Base-by-base conservation (phyloP, 2,797 vertebrate genomes). In the Amphiprion clarkii region DNA sequence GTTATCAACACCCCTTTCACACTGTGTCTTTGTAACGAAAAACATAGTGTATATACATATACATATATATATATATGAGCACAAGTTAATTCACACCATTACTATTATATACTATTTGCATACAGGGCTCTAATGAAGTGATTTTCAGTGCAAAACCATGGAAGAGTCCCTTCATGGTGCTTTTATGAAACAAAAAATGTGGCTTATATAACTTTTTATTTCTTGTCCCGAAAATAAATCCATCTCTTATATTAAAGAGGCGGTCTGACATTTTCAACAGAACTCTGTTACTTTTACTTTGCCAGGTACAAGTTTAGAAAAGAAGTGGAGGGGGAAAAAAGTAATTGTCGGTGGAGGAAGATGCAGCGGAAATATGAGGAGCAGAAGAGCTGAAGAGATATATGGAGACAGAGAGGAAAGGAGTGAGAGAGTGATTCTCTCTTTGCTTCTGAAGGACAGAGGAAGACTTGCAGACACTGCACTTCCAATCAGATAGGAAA, bases 401-500 rank as follows among this genome's bases (percentile, higher is more conserved):
- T 62, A 77, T 25, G 0, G 51, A 81, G 72, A 64, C 21, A 40
- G 21, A 49, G 31, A 57, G 54, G 31, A 29, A 52, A 61, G 36
- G 25, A 74, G 67, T 27, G 52, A 48, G 65, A 74, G 46, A 84
- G 40, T 31, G 76, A 88, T 78, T 80, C 77, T 82, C 74, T 67
- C 46, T 79, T 29, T 82, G 57, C 81, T 73, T 91, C 81, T 92
- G 85, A 92, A 92, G 90, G 90, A 92, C 87, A 31, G 85, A 79
- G 67, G 52, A 81, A 87, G 84, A 93, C 75, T 76, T 93, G 91
- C 83, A 74, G 85, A 91, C 86, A 76, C 84, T 89, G 90, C 91
- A 91, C 75, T 92, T 91, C 82, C 84, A 85, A 90, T 90, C 90
- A 89, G 88, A 93, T 92, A 89, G 82, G 81, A 91, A 93, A 90